Evolutionary conservation across 1,140 invertebrate genomes (phyloP), one percentile per base, ranked within the genome.

Genomic region (Zaprionus lachaisei): DNA sequence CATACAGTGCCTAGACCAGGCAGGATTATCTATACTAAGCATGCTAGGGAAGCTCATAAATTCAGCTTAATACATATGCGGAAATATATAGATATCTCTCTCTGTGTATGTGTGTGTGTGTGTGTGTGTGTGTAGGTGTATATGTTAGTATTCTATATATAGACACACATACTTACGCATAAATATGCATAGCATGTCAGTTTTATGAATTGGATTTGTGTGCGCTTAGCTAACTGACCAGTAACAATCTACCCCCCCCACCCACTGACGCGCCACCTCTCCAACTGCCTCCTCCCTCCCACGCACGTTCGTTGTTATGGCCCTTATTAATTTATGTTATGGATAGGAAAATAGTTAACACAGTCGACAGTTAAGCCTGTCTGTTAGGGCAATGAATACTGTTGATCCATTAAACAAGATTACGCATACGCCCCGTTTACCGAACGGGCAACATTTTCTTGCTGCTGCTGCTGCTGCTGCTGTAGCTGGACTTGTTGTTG

Each of bases 281-380:
- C 4, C 15, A 26, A 17, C 34, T 24, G 4, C 44, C 55, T 22
- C 20, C 20, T 1, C 20, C 20, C 20, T 20, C 37, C 31, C 31
- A 4, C 20, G 41, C 57, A 28, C 22, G 24, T 1, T 15, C 1
- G 5, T 34, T 60, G 73, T 62, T 76, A 62, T 72, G 15, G 20
- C 47, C 47, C 61, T 55, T 78, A 70, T 72, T 77, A 77, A 85
- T 85, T 85, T 81, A 85, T 86, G 83, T 72, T 79, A 15, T 22
- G 60, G 51, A 72, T 76, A 51, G 58, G 56, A 81, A 85, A 79
- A 66, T 81, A 79, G 79, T 72, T 75, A 60, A 38, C 38, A 62
- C 31, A 60, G 47, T 49, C 38, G 24, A 17, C 31, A 24, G 14
- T 63, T 55, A 64, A 70, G 78, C 81, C 68, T 44, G 65, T 51